These are phyloP conservation scores for Chrysochloris asiatica DNA, from an alignment of 2,113 vertebrate genomes.

Conservation along the genomic window DNA sequence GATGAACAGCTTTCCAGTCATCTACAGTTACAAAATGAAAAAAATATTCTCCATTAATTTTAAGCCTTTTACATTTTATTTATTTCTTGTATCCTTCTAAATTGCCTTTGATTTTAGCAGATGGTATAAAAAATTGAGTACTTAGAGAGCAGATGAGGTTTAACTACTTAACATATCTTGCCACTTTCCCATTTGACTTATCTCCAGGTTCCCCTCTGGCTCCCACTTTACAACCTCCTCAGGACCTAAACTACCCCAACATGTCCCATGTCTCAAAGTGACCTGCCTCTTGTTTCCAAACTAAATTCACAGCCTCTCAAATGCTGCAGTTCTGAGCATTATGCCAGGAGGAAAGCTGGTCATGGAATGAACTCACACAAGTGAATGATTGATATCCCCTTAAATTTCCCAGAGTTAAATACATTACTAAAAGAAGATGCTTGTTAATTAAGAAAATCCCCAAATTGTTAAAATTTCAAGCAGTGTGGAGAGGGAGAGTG, in stretches of 20 bases:
- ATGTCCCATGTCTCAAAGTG: neutral
- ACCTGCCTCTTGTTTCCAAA: neutral
- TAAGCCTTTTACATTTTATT: neutral
- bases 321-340: neutral
- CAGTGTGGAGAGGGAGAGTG: neutral
- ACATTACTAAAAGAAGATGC: neutral
- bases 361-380: neutral
- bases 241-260: neutral
- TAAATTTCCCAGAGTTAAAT: neutral
- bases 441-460: slow-evolving; percentile 41
- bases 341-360: neutral
- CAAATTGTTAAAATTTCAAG: neutral
- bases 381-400: neutral
- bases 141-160: neutral
- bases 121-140: neutral
- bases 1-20: neutral
- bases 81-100: neutral
- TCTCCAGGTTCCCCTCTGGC: neutral
- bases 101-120: neutral
- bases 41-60: neutral
- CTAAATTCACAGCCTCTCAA: neutral
- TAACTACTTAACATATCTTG: neutral
- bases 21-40: neutral
- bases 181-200: neutral
- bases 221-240: neutral